Evolutionary conservation across 2,113 vertebrate species (phyloP).

Genomic region (Hydrolagus affinis): DNA sequence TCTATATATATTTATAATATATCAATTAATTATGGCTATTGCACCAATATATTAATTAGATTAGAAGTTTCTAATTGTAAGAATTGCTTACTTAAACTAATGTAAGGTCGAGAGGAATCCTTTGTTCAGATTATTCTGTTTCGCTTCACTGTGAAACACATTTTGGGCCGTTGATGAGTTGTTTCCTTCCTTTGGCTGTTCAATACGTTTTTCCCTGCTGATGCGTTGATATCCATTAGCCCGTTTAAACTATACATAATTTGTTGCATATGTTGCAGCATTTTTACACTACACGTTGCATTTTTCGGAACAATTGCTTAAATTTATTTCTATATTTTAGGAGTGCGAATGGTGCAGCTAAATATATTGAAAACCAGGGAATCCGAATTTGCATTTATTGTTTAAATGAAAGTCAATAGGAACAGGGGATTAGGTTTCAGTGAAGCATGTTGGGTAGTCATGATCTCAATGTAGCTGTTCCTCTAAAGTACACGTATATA

Average conservation of each 20-base stretch:
- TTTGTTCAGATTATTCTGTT: not conserved
- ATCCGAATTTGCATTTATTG: too few relatives aligned
- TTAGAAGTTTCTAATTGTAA: not conserved
- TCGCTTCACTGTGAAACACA: too few relatives aligned
- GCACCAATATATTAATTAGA: not conserved
- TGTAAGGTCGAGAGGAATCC: not conserved
- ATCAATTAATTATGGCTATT: not conserved
- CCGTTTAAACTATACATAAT: not conserved
- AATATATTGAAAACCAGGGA: too few relatives aligned
- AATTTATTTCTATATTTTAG: too few relatives aligned
- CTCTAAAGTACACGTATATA: too few relatives aligned
- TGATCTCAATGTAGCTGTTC: too few relatives aligned
- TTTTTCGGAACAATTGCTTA: not conserved
- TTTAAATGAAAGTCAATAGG: too few relatives aligned
- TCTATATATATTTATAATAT: not conserved
- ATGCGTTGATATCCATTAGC: not conserved
- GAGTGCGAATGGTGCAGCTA: too few relatives aligned
- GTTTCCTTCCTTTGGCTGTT: too few relatives aligned
- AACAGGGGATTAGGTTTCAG: too few relatives aligned
- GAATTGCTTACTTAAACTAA: not conserved
- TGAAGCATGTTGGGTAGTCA: too few relatives aligned
- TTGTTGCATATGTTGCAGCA: not conserved
- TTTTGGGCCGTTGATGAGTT: too few relatives aligned
- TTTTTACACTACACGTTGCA: not conserved
- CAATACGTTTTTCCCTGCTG: not conserved